A percentile compares a stretch with the other conserved stretches of the same genome.
phyloP scores from a whole-genome alignment of 2,888 invertebrate genomes.

The Nesidiocoris tenuis region DNA sequence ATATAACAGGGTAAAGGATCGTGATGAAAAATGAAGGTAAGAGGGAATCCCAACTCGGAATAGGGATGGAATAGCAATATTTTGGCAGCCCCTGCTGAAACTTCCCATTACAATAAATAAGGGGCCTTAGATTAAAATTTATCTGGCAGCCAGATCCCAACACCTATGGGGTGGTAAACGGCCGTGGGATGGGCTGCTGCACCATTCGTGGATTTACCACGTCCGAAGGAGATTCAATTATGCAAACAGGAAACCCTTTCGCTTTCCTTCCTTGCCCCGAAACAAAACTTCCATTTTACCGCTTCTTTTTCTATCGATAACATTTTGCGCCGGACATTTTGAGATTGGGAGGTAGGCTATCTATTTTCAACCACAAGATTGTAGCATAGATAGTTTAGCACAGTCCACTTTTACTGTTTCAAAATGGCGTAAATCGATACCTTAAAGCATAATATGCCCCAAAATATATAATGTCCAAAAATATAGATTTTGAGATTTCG shows the following conservation, averaged over 20 bases:
- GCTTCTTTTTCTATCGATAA: background rate
- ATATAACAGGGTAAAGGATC: conserved; percentile 25
- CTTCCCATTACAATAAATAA: conserved; percentile 40
- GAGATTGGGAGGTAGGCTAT: too few species aligned
- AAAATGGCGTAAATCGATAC: too few species aligned
- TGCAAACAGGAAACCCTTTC: conserved; percentile 27
- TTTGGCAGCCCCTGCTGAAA: conserved; percentile 35
- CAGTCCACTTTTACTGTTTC: too few species aligned
- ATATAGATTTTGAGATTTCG: too few species aligned
- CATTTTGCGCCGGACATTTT: too few species aligned
- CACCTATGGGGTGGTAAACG: conserved; percentile 39
- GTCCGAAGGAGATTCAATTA: conserved; percentile 37
- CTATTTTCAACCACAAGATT: too few species aligned
- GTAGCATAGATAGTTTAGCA: too few species aligned
- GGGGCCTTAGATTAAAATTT: conserved; percentile 35
- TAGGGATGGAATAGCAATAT: conserved; percentile 30
- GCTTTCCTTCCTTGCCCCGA: background rate
- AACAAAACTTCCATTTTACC: background rate
- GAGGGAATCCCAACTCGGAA: conserved; percentile 37
- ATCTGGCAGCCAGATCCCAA: conserved; percentile 31
- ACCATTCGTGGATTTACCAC: conserved; percentile 37
- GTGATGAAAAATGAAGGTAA: conserved; percentile 29
- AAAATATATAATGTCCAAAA: too few species aligned
- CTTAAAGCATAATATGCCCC: too few species aligned
- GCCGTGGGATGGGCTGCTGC: conserved; percentile 9